Percentiles rank a stretch among this genome's conserved stretches.
Conservation (phyloP, 1,140 invertebrate genomes). For the Battus philenor region DNA sequence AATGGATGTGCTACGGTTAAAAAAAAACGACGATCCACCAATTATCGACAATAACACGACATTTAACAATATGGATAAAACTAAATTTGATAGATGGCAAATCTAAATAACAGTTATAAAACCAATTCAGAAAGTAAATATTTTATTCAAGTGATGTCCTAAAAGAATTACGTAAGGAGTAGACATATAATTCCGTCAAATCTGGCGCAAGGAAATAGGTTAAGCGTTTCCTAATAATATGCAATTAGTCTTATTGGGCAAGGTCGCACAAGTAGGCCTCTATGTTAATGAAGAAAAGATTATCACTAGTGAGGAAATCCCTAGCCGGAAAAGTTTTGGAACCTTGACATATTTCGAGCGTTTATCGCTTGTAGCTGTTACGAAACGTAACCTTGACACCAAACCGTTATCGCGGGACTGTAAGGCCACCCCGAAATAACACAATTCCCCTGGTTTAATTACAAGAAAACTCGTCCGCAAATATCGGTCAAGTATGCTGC, state of each 20-base stretch:
- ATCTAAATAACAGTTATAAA: no score
- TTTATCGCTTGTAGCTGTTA: slow-evolving; percentile 48
- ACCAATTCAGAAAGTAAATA: no score
- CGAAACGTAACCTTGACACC: slow-evolving; percentile 68
- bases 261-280: slow-evolving; percentile 45
- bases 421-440: slow-evolving; percentile 67
- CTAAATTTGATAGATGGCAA: no score
- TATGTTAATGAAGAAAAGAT: slow-evolving; percentile 26
- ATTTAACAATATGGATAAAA: no score
- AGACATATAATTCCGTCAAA: slow-evolving; percentile 30
- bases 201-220: slow-evolving; percentile 59
- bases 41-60: no score
- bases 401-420: slow-evolving; percentile 67
- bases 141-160: no score
- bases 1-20: no score
- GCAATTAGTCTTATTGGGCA: slow-evolving; percentile 61
- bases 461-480: slow-evolving; percentile 39
- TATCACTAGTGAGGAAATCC: slow-evolving; percentile 47
- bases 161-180: no score
- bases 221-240: slow-evolving; percentile 68
- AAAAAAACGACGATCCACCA: no score
- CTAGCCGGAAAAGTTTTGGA: slow-evolving; percentile 45
- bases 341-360: slow-evolving; percentile 59
- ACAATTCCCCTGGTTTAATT: slow-evolving; percentile 43
- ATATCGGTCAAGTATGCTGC: slow-evolving; percentile 69